These are phyloP conservation scores for Drosophila azteca DNA, from an alignment of 1,140 invertebrate genomes.

Conservation along the genomic window DNA sequence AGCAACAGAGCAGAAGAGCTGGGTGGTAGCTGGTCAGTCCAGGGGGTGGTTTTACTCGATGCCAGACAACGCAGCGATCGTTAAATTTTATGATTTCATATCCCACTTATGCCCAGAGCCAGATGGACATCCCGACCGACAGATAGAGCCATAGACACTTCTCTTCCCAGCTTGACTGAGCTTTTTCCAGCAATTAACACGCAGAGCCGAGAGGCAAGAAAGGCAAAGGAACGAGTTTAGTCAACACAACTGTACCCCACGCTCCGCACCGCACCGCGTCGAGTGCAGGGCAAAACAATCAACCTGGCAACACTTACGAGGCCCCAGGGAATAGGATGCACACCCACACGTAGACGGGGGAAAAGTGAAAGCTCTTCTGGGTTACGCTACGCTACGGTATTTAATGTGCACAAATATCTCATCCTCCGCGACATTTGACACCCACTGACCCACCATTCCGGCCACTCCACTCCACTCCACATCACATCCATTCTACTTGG, in stretches of 20 bases:
- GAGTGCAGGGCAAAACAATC: conserved; percentile 60
- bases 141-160: conserved; percentile 4
- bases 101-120: conserved; percentile 24
- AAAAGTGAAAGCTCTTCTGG: conserved; percentile 66
- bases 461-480: not conserved
- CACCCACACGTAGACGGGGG: conserved; percentile 11
- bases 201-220: conserved; percentile 31
- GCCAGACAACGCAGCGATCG: conserved; percentile 60
- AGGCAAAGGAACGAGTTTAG: conserved; percentile 13
- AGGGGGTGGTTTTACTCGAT: conserved; percentile 31
- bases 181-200: conserved; percentile 44
- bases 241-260: conserved; percentile 54
- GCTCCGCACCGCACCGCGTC: not conserved
- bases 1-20: not conserved
- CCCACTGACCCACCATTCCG: conserved; percentile 45
- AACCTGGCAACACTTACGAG: conserved; percentile 78
- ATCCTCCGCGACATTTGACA: conserved; percentile 39
- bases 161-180: conserved; percentile 13
- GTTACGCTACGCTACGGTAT: conserved; percentile 70
- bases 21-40: conserved; percentile 36
- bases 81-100: conserved; percentile 80
- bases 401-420: conserved; percentile 81
- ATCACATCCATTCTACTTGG: conserved; percentile 29
- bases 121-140: conserved; percentile 15
- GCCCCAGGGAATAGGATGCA: conserved; percentile 54